Percentiles rank a stretch among this genome's conserved stretches.
Conservation (phyloP, 2,797 vertebrate species). For the Lagothrix lagotricha region DNA sequence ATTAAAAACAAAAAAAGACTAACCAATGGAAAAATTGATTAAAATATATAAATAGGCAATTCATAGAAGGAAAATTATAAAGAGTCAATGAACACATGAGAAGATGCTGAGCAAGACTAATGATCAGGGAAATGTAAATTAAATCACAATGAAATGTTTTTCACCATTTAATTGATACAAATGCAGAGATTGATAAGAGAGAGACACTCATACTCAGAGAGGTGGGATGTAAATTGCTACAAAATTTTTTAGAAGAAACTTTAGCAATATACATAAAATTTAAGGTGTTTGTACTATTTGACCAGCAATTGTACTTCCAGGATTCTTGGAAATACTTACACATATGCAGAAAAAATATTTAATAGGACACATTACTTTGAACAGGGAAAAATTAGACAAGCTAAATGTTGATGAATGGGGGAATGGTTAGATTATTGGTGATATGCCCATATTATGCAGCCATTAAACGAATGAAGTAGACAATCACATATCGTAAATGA, state of each 20-base stretch:
- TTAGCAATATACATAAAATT: background rate
- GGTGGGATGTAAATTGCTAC: background rate
- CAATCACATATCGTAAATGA: background rate
- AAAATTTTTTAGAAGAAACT: background rate
- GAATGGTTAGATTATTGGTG: background rate
- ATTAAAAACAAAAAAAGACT: background rate
- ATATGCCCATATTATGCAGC: background rate
- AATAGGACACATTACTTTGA: background rate
- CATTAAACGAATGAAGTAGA: background rate
- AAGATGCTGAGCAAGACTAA: background rate
- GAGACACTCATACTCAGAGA: background rate
- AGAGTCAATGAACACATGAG: background rate
- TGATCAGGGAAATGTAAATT: background rate
- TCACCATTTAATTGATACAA: background rate
- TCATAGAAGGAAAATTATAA: background rate
- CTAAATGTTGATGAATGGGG: background rate
- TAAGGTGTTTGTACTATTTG: background rate
- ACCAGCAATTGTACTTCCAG: background rate
- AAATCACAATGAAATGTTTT: background rate
- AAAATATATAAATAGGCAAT: background rate
- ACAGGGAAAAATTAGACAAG: background rate
- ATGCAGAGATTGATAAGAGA: background rate
- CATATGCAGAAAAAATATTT: background rate
- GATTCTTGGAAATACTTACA: background rate
- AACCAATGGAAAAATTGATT: background rate